Base-by-base conservation (phyloP, 2,888 invertebrate genomes). In the Nysson spinosus region DNA sequence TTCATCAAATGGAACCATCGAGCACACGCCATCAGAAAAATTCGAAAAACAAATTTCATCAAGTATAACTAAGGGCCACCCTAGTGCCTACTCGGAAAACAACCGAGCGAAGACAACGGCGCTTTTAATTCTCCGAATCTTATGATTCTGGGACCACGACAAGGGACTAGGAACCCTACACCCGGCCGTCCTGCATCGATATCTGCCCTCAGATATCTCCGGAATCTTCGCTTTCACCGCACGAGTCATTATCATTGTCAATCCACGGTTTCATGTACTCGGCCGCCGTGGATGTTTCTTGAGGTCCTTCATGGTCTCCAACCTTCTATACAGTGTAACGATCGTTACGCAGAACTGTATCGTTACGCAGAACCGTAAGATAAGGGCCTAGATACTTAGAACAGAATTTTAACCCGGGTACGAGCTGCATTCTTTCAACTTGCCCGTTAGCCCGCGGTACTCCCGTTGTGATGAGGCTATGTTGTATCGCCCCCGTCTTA, bases 121-220 rank as follows among this genome's bases (percentile, higher is more conserved):
- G n/a, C n/a, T n/a, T n/a, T n/a, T n/a, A n/a, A n/a, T n/a, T n/a
- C n/a, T n/a, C n/a, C n/a, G n/a, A n/a, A n/a, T n/a, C n/a, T n/a
- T n/a, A n/a, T n/a, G n/a, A n/a, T n/a, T n/a, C n/a, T n/a, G n/a
- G n/a, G n/a, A n/a, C n/a, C n/a, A n/a, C n/a, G n/a, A n/a, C n/a
- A n/a, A n/a, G n/a, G n/a, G n/a, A n/a, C n/a, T n/a, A n/a, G n/a
- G n/a, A n/a, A n/a, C n/a, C 34, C 49, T 42, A 62, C 56, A 56
- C 20, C 54, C 52, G 64, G 61, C 61, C 61, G 20, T 61, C 40
- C 54, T 61, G 54, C n/a, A 35, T 11, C 9, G 42, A 42, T 9
- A 20, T 26, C 24, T 24, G 24, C 12, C 42, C 42, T 26, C 42
- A 24, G 24, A 26, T 11, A 12, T 42, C n/a, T 12, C 1, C 24